Evolutionary conservation across 2,797 vertebrate genomes (phyloP).

Genomic region (Tragopan temminckii): DNA sequence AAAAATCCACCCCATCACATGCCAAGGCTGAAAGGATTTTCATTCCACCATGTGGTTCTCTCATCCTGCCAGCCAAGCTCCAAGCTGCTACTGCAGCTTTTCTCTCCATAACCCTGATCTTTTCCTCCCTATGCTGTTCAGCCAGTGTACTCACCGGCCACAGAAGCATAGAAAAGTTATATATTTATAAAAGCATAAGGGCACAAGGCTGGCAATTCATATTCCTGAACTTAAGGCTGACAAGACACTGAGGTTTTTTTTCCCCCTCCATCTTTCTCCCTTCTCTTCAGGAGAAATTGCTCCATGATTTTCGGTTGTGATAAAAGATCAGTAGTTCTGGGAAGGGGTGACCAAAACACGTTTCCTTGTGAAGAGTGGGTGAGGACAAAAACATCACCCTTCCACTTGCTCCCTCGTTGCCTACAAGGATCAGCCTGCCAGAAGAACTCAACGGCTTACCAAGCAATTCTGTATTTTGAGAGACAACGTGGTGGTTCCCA

Average conservation of each 20-base stretch:
- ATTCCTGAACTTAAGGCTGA: neutral
- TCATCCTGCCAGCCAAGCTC: slow-evolving; percentile 34
- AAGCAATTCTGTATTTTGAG: neutral
- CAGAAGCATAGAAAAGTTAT: neutral
- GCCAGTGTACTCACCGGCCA: neutral
- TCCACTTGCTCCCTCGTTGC: fast-evolving
- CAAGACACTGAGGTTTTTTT: neutral
- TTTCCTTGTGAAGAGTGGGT: neutral
- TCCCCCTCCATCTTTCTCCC: neutral
- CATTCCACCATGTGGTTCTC: slow-evolving; percentile 38
- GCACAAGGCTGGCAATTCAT: neutral
- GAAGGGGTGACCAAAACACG: neutral
- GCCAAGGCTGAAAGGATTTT: slow-evolving; percentile 70
- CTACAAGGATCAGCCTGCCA: neutral
- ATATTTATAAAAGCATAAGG: no score
- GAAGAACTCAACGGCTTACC: neutral
- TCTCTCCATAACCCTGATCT: neutral
- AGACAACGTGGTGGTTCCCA: fast-evolving
- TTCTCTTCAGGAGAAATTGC: neutral
- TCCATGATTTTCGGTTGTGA: neutral
- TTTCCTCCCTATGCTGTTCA: slow-evolving; percentile 10
- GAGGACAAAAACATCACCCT: neutral
- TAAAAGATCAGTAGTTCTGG: neutral
- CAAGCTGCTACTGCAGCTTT: slow-evolving; percentile 6
- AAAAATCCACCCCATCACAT: slow-evolving; percentile 18